Evolutionary conservation across 2,888 invertebrate species (phyloP).

Genomic region (Drosophila mimica): DNA sequence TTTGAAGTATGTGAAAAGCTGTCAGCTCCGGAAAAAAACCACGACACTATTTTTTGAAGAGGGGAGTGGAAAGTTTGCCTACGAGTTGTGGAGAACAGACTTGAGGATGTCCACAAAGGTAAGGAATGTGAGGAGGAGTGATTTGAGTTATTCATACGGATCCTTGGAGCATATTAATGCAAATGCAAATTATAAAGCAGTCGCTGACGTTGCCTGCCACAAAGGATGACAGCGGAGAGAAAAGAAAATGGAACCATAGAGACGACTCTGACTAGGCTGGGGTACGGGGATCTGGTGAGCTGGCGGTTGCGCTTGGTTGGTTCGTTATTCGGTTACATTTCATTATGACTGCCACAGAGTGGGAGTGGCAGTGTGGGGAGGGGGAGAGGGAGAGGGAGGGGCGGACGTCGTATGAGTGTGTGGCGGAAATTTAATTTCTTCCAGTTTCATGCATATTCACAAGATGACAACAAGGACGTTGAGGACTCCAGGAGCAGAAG

Average conservation of each 20-base stretch:
- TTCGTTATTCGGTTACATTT: slow-evolving; percentile 83
- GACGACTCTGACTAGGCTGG: slow-evolving; percentile 14
- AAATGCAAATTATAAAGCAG: slow-evolving; percentile 69
- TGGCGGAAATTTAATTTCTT: slow-evolving; percentile 74
- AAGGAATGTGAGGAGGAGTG: slow-evolving; percentile 22
- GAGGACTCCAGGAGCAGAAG: slow-evolving; percentile 18
- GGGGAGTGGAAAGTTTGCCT: neutral
- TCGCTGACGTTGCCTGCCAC: slow-evolving; percentile 29
- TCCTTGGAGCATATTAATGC: slow-evolving; percentile 72
- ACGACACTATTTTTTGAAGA: neutral
- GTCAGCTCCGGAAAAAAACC: neutral
- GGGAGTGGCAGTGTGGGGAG: neutral
- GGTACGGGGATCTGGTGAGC: neutral
- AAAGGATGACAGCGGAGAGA: slow-evolving; percentile 32
- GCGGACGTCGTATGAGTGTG: neutral
- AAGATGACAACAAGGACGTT: slow-evolving; percentile 56
- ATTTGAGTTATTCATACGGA: slow-evolving; percentile 37
- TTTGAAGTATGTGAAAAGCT: neutral
- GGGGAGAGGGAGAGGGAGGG: neutral
- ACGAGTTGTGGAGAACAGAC: neutral
- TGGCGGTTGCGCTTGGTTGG: slow-evolving; percentile 72
- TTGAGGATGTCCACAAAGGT: slow-evolving; percentile 6
- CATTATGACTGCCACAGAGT: slow-evolving; percentile 53
- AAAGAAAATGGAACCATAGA: slow-evolving; percentile 40
- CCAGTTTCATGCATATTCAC: slow-evolving; percentile 78